phyloP scores from a whole-genome alignment of 1,140 invertebrate species.

The Thaumatotibia leucotreta region DNA sequence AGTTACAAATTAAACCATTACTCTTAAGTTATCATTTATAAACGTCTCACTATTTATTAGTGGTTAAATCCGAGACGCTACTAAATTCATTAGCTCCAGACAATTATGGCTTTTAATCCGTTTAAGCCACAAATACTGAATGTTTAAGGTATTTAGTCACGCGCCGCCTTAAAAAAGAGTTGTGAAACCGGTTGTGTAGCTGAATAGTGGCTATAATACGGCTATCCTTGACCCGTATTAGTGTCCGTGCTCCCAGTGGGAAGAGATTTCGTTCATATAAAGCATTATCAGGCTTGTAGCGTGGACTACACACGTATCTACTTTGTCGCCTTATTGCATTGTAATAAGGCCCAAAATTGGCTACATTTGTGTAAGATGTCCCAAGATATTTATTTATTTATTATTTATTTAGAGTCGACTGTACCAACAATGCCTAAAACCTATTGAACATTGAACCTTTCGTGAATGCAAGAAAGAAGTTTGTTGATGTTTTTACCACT shows the following conservation, averaged over 20 bases:
- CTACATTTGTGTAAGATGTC: too few species aligned
- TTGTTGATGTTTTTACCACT: not conserved
- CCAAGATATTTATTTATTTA: too few species aligned
- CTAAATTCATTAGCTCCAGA: not conserved
- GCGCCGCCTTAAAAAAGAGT: conserved; percentile 14
- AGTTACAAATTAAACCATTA: not conserved
- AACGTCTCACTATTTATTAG: not conserved
- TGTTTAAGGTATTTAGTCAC: conserved; percentile 8
- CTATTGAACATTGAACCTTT: not conserved
- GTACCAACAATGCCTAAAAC: not conserved
- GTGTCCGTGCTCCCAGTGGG: conserved; percentile 10
- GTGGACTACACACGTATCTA: too few species aligned
- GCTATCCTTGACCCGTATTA: conserved; percentile 57
- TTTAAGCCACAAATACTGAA: not conserved
- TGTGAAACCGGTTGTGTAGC: conserved; percentile 50
- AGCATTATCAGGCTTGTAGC: not conserved
- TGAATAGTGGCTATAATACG: conserved; percentile 27
- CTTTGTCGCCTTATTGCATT: too few species aligned
- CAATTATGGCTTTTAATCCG: not conserved
- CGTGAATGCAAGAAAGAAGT: not conserved
- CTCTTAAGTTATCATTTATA: not conserved
- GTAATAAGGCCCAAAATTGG: too few species aligned
- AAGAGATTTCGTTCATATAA: not conserved
- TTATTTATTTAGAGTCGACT: too few species aligned
- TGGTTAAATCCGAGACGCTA: not conserved